Conservation (phyloP, 2,113 vertebrate species). For the Tachuris rubrigastra region DNA sequence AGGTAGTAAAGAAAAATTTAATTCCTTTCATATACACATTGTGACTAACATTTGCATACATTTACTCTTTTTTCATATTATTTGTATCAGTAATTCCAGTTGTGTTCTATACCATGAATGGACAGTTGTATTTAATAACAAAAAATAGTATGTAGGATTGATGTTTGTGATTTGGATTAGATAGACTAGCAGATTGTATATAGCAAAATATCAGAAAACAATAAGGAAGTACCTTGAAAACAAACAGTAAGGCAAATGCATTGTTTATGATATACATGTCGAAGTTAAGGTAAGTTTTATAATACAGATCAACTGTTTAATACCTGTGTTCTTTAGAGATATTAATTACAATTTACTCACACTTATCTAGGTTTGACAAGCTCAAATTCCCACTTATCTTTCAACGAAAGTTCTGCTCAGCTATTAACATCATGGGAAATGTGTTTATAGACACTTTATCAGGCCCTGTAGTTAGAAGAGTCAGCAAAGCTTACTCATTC, state of each 20-base stretch:
- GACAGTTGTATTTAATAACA: not conserved
- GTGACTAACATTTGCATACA: not conserved
- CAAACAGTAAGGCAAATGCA: not conserved
- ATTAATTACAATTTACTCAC: not conserved
- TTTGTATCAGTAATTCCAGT: not conserved
- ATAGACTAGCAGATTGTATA: not conserved
- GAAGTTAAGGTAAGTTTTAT: not conserved
- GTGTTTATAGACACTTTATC: slow-evolving; percentile 49
- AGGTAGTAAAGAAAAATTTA: not conserved
- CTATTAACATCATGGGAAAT: slow-evolving; percentile 43
- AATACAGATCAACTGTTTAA: not conserved
- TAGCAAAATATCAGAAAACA: not conserved
- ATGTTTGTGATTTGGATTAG: not conserved
- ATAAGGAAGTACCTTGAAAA: not conserved
- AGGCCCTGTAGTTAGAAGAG: not conserved
- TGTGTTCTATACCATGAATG: not conserved
- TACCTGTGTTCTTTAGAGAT: not conserved
- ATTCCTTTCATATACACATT: not conserved
- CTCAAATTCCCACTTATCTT: not conserved
- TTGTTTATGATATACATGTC: not conserved
- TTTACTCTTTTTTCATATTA: not conserved
- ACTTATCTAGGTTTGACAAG: not conserved
- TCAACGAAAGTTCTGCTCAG: slow-evolving; percentile 16
- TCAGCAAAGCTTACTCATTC: slow-evolving; percentile 62
- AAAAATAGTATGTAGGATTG: not conserved